Base-by-base conservation (phyloP, 1,140 invertebrate species). In the Scaptomyza pallida region DNA sequence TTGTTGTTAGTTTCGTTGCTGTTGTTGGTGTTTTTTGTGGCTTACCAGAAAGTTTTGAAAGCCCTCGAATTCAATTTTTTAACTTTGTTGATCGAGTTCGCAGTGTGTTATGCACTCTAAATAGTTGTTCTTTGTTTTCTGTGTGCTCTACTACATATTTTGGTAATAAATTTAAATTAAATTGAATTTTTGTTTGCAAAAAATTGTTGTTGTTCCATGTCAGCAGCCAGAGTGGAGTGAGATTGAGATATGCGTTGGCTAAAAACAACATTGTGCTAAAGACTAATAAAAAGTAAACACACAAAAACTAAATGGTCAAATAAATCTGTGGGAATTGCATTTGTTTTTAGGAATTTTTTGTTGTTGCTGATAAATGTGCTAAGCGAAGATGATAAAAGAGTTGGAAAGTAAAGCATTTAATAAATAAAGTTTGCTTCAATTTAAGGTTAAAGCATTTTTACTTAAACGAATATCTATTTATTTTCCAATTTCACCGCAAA, bases 31-130 rank as follows among this genome's bases (percentile, higher is more conserved):
- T 41, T 55, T 43, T n/a, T 21, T 8, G 12, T 2, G 52, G 19
- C 6, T 43, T 17, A 26, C 16, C 8, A 15, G n/a, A 56, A 63
- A 8, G 62, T 69, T 45, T 12, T 35, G n/a, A 55, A 54, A 55
- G 43, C 60, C 33, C 67, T 70, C 60, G 51, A 70, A 70, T 50
- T 70, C 67, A 70, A 70, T 70, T 70, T 70, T 70, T 55, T 43
- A 70, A 63, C 67, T 70, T 50, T 70, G 60, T 70, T 70, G 63
- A 63, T 55, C 35, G 33, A 63, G 50, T 55, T 52, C 19, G 6
- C 10, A 16, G 30, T 16, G 13, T 61, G 47, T 47, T 48, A 13
- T 54, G 33, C 50, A 41, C 43, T 63, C 26, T 48, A 55, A 41
- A 62, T 23, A 33, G 33, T 55, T 69, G 23, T 61, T 69, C 41